phyloP scores from a whole-genome alignment of 2,888 invertebrate species.

The Pammene fasciana region DNA sequence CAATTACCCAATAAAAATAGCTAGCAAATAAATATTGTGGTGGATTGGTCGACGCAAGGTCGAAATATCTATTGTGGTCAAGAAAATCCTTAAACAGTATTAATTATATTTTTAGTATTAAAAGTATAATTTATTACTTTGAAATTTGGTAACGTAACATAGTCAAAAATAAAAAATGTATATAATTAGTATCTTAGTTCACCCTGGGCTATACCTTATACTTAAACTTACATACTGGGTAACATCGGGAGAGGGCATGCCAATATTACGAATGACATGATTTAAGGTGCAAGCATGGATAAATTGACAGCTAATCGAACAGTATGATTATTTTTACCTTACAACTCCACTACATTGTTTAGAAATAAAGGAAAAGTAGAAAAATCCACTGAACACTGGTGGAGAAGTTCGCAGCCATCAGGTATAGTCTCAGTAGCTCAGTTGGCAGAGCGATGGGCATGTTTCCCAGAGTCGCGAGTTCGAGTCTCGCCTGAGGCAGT shows the following conservation, averaged over 20 bases:
- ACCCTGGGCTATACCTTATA: slow-evolving; percentile 9
- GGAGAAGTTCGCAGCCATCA: too few relatives aligned
- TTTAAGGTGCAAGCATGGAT: not conserved
- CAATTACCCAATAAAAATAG: slow-evolving; percentile 8
- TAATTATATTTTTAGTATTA: not conserved
- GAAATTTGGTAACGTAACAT: slow-evolving; percentile 6
- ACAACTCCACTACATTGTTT: slow-evolving; percentile 54
- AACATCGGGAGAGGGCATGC: slow-evolving; percentile 15
- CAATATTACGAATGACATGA: slow-evolving; percentile 3
- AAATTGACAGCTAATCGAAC: slow-evolving; percentile 42
- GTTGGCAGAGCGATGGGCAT: too few relatives aligned
- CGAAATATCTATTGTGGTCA: too few relatives aligned
- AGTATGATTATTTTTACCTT: slow-evolving; percentile 35
- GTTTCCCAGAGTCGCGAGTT: too few relatives aligned
- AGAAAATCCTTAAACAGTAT: too few relatives aligned
- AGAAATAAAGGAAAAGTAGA: too few relatives aligned
- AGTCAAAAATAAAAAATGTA: slow-evolving; percentile 3
- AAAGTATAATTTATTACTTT: not conserved
- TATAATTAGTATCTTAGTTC: not conserved
- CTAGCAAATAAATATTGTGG: not conserved
- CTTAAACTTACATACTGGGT: slow-evolving; percentile 25
- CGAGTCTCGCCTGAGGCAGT: too few relatives aligned
- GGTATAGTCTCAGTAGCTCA: too few relatives aligned
- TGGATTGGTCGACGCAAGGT: too few relatives aligned
- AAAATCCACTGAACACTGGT: too few relatives aligned